phyloP scores from a whole-genome alignment of 2,113 vertebrate genomes.

The Alaudala cheleensis region DNA sequence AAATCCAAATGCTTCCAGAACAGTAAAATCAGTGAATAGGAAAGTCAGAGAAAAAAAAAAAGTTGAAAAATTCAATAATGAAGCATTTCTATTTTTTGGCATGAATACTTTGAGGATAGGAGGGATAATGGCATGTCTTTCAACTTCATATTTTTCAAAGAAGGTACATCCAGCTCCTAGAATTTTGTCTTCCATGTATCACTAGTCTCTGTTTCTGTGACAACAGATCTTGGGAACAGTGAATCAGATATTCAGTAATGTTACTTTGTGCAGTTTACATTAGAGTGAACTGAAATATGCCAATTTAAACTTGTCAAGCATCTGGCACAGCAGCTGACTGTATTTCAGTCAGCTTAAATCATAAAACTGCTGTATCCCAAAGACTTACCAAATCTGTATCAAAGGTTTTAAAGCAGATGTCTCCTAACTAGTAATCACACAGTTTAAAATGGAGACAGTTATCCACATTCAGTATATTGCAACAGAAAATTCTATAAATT shows the following conservation, averaged over 20 bases:
- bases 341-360: neutral
- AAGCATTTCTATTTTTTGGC: neutral
- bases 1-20: neutral
- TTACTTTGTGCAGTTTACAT: neutral
- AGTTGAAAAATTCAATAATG: neutral
- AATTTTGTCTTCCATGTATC: neutral
- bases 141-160: neutral
- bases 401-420: neutral
- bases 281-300: neutral
- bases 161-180: neutral
- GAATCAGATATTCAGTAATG: neutral
- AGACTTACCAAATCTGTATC: neutral
- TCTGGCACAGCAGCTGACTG: neutral
- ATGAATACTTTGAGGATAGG: neutral
- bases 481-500: neutral
- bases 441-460: neutral
- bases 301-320: neutral
- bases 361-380: neutral
- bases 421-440: neutral
- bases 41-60: neutral
- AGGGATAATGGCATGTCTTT: neutral
- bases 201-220: constrained; percentile 12
- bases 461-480: neutral
- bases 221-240: neutral
- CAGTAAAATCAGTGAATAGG: neutral